Conservation (phyloP, 2,797 vertebrate species). For the Vireo griseus region DNA sequence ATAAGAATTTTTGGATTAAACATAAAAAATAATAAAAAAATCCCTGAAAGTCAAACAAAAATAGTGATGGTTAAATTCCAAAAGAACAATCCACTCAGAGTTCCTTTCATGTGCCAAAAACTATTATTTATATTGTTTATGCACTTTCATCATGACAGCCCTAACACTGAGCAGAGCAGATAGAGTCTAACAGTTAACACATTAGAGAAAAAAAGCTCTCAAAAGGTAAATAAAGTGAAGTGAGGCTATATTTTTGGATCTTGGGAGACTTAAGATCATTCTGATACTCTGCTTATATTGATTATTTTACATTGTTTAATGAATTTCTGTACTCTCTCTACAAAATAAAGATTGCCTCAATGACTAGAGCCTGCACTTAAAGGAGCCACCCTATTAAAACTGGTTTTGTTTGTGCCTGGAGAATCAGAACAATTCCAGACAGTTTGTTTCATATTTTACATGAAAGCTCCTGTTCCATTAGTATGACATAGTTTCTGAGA, state of each 20-base stretch:
- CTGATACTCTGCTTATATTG: slow-evolving; percentile 28
- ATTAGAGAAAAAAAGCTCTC: slow-evolving; percentile 49
- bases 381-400: slow-evolving; percentile 11
- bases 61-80: slow-evolving; percentile 30
- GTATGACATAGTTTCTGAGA: slow-evolving; percentile 38
- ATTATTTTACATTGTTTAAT: slow-evolving; percentile 51
- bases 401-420: background rate
- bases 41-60: slow-evolving; percentile 37
- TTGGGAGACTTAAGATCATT: background rate
- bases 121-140: slow-evolving; percentile 68
- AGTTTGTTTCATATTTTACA: slow-evolving; percentile 48
- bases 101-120: slow-evolving; percentile 67
- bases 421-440: slow-evolving; percentile 7
- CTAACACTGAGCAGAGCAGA: slow-evolving; percentile 63
- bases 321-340: background rate
- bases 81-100: slow-evolving; percentile 55
- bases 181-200: slow-evolving; percentile 55
- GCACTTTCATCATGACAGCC: slow-evolving; percentile 68
- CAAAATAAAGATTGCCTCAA: background rate
- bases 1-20: slow-evolving; percentile 33
- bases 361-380: background rate
- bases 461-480: slow-evolving; percentile 45
- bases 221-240: slow-evolving; percentile 61
- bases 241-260: slow-evolving; percentile 43
- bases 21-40: slow-evolving; percentile 20